Evolutionary conservation across 2,888 invertebrate genomes (phyloP), one percentile per base, ranked within the genome.

Genomic region (Phorcus lineatus): DNA sequence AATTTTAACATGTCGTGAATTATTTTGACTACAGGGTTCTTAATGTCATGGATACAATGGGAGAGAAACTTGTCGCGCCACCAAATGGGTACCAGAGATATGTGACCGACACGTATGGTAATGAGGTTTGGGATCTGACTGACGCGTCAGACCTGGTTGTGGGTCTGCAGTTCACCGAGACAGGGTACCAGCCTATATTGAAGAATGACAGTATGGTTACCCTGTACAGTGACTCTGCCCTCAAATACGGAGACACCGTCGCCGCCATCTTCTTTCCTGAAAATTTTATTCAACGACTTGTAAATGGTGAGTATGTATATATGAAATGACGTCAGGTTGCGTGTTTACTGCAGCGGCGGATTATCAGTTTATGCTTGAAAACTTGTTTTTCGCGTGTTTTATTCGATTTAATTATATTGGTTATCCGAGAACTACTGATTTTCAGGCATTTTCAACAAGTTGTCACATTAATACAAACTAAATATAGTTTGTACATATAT

Each of bases 211-310:
- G 77, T n/a, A 76, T 83, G 22, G 24, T 77, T 4, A 79, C 83
- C 0, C 31, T 81, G 24, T 82, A 70, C 57, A 47, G 55, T 0
- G 55, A 70, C 1, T 22, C 9, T 16, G 80, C 80, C 16, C 77
- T 78, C 16, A 40, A 70, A 40, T 74, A 82, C 3, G 70, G 75
- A 6, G 76, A 54, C 17, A 83, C 83, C 9, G 85, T 86, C 57
- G 84, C 81, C 6, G 86, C 85, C 0, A 85, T 88, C 17, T 83
- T 83, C 28, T 79, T 88, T 40, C 81, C 83, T 9, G 75, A 53
- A 31, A 53, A 82, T 6, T 78, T 88, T 2, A 24, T 85, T 0
- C 22, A 40, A 2, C 13, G 9, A 19, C 6, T 76, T 4, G 31
- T 36, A 19, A 47, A 78, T 57, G 79, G 79, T 79, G 67, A 77